Base-by-base conservation (phyloP, 2,113 vertebrate genomes). In the Telmatochromis brichardi region DNA sequence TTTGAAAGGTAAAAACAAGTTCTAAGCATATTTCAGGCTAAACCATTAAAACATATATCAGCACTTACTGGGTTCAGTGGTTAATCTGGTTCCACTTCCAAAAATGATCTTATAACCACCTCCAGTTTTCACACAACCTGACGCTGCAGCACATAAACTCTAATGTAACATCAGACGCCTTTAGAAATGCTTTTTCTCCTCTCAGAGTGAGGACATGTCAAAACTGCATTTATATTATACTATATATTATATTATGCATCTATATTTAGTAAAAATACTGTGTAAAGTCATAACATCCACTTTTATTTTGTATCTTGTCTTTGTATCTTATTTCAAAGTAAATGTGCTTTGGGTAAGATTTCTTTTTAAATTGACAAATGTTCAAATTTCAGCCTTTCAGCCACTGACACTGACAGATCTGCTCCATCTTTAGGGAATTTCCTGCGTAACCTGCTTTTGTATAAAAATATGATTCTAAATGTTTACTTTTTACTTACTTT, bases 91-190 rank as follows among this genome's bases (percentile, higher is more conserved):
- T 45, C 88, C 81, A n/a, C 3, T 31, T 42, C 82, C 85, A 87
- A 84, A 90, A 2, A 4, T 13, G 2, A 87, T 57, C 84, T 50
- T 83, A 6, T 14, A 4, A 10, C 6, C 17, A 31, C 17, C 19
- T 37, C 6, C 82, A 33, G 12, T 0, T 4, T 3, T 92, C 92
- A 90, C 92, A 92, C 90, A 86, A 80, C 40, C 40, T 31, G 26
- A 76, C 85, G 37, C 57, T 17, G 4, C 28, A 31, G 5, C 11
- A 42, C 84, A 63, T 4, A 28, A 82, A 87, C 54, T 80, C 4
- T 65, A 33, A 8, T 21, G 33, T 13, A 5, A 40, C 33, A 0
- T 13, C 45, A 37, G 15, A 40, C 1, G 15, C 17, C 45, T 51
- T 60, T 33, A 60, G 26, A 31, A 2, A 60, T 2, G 26, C 15